phyloP scores from a whole-genome alignment of 2,113 vertebrate species.

The Vombatus ursinus region DNA sequence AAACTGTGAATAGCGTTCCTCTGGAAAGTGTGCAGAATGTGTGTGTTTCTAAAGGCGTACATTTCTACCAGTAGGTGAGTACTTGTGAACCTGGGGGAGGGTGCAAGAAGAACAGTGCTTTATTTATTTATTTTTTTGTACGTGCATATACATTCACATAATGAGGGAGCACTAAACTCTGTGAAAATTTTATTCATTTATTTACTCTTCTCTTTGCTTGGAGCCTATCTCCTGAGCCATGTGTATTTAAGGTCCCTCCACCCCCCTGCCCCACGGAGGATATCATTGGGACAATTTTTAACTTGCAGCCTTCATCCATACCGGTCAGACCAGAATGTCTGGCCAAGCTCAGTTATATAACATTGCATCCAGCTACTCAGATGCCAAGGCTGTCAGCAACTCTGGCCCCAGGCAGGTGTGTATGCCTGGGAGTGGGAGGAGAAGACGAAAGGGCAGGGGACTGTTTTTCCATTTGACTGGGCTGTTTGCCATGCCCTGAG shows the following conservation, averaged over 20 bases:
- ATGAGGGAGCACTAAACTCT: not conserved
- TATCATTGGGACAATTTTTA: constrained; percentile 62
- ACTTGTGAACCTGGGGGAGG: not conserved
- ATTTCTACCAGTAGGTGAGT: not conserved
- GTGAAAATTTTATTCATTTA: not conserved
- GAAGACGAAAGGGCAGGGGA: not conserved
- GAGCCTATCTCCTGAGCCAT: not conserved
- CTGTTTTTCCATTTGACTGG: not conserved
- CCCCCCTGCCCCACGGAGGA: not conserved
- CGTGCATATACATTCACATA: not conserved
- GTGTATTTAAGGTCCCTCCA: constrained; percentile 45
- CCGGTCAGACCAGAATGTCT: constrained; percentile 65
- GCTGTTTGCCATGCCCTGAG: not conserved
- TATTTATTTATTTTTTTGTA: not conserved
- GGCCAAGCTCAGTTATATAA: constrained; percentile 61
- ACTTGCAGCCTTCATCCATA: constrained; percentile 37
- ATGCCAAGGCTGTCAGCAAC: not conserved
- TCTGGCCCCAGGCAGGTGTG: constrained; percentile 2
- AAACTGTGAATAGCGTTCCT: not conserved
- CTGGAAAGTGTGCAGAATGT: not conserved
- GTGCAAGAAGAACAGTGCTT: not conserved
- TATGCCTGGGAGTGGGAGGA: too few species aligned
- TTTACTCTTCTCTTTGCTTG: constrained; percentile 7
- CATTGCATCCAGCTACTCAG: not conserved
- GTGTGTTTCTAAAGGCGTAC: not conserved